Evolutionary conservation across 2,797 vertebrate species (phyloP).

Genomic region (Cryptoblepharus egeriae): DNA sequence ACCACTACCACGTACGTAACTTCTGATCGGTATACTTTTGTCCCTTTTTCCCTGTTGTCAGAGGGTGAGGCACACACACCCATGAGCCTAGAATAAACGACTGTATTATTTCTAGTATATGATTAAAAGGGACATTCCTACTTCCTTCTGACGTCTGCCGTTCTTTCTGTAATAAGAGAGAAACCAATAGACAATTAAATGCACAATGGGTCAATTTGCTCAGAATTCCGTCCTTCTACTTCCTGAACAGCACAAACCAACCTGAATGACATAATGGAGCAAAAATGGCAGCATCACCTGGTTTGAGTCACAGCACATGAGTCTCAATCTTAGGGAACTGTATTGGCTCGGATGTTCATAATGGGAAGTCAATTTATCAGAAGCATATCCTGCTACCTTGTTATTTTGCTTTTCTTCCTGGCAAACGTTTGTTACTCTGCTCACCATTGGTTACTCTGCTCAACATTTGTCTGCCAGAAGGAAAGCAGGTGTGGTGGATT

Average conservation of each 20-base stretch:
- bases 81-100: neutral
- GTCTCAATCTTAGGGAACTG: neutral
- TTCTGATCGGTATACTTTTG: neutral
- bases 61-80: neutral
- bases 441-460: too few species aligned
- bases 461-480: too few species aligned
- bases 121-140: neutral
- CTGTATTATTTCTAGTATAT: accelerated
- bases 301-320: neutral
- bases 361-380: too few species aligned
- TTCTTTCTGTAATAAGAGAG: neutral
- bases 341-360: too few species aligned
- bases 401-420: too few species aligned
- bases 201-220: neutral
- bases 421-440: too few species aligned
- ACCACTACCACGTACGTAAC: neutral
- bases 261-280: neutral
- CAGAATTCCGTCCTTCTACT: neutral
- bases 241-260: neutral
- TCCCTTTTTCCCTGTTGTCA: neutral
- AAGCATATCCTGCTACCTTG: too few species aligned
- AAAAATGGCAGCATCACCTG: neutral
- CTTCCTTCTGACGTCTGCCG: too few species aligned
- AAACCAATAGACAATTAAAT: too few species aligned
- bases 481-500: too few species aligned